Percentiles rank a stretch among this genome's conserved stretches.
Evolutionary conservation across 2,797 vertebrate species (phyloP).

Genomic region (Rhinogobio ventralis): DNA sequence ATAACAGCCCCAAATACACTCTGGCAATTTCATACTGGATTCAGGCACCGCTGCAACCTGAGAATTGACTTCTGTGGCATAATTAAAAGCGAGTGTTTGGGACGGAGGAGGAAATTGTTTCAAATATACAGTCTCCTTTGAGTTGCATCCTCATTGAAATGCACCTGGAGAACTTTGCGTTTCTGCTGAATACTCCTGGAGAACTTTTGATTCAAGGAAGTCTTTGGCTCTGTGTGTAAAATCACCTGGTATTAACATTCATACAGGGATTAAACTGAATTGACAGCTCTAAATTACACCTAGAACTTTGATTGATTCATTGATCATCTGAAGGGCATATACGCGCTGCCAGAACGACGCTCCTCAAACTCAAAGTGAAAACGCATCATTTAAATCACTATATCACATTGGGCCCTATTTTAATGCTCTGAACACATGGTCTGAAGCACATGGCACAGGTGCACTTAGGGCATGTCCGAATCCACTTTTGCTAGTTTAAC

Average conservation of each 20-base stretch:
- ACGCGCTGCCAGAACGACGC: no score
- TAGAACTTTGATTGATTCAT: neutral
- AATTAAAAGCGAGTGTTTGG: conserved; percentile 66
- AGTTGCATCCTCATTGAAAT: conserved; percentile 36
- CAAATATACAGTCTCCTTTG: conserved; percentile 42
- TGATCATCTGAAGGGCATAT: no score
- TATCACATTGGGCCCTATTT: no score
- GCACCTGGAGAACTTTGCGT: conserved; percentile 27
- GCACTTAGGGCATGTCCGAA: no score
- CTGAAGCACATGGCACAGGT: no score
- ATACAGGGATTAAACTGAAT: neutral
- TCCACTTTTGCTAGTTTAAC: no score
- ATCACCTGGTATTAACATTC: neutral
- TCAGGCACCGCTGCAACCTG: conserved; percentile 60
- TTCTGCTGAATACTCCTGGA: conserved; percentile 19
- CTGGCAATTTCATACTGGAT: conserved; percentile 66
- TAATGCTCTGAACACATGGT: no score
- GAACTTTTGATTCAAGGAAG: conserved; percentile 8
- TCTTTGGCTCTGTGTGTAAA: neutral
- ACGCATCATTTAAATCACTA: no score
- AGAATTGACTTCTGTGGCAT: conserved; percentile 61
- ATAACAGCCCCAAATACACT: conserved; percentile 68
- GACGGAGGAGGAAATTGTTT: conserved; percentile 46
- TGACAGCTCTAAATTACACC: neutral
- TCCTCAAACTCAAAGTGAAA: no score